phyloP scores from a whole-genome alignment of 2,113 vertebrate genomes.

The Dipodomys ordii region DNA sequence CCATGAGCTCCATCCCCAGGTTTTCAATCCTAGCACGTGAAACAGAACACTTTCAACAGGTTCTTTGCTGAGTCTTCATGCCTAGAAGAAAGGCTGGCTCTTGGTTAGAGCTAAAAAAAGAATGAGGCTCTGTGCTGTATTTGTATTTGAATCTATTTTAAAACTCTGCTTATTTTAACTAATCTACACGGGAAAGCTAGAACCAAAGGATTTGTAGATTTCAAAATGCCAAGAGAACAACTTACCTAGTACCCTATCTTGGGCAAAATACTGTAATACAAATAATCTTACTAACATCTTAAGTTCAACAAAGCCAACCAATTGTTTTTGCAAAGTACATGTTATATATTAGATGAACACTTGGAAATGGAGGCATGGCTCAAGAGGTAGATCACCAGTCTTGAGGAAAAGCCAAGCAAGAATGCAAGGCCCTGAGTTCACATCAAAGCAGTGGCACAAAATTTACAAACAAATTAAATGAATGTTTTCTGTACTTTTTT shows the following conservation, averaged over 20 bases:
- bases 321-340: not conserved
- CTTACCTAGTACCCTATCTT: not conserved
- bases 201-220: not conserved
- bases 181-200: not conserved
- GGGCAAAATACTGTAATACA: not conserved
- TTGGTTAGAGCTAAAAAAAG: not conserved
- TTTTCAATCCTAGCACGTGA: not conserved
- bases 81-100: not conserved
- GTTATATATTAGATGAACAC: not conserved
- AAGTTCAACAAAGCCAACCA: slow-evolving; percentile 2
- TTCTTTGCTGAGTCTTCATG: not conserved
- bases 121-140: not conserved
- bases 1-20: no score
- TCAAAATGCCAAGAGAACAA: not conserved
- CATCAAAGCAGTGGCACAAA: no score
- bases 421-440: no score
- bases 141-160: slow-evolving; percentile 15
- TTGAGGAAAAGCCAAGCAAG: no score
- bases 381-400: no score
- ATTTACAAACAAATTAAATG: no score
- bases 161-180: not conserved
- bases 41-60: not conserved
- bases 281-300: slow-evolving; percentile 7
- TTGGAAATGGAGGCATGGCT: no score
- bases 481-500: slow-evolving; percentile 15